Base-by-base conservation (phyloP, 1,140 invertebrate species). In the Sarcophaga peregrina region DNA sequence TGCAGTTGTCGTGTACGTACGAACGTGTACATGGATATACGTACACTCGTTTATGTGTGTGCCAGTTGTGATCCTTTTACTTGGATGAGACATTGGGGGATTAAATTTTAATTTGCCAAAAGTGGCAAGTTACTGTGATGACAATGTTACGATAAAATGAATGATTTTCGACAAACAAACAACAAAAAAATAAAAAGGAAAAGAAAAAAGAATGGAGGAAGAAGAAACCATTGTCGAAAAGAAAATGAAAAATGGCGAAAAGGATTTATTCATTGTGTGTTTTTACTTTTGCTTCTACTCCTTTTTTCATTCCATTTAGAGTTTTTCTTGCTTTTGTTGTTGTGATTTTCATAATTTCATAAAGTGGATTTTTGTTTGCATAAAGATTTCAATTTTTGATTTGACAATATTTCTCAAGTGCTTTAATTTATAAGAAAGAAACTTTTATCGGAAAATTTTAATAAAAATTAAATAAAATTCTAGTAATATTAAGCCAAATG, bases 31-130 rank as follows among this genome's bases (percentile, higher is more conserved):
- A 13, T 58, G 54, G 15, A n/a, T 15, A 58, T 13, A 58, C 7
- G 6, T 58, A n/a, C 25, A 37, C 25, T 37, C 48, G 46, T 74
- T 25, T 74, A 13, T 45, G 37, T 45, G 73, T 76, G 15, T 76
- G 74, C 48, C n/a, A 15, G 9, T 54, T 15, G 58, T 8, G 7
- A 62, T 62, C 9, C 58, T n/a, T n/a, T n/a, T 62, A 17, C 48
- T 15, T 48, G 74, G 45, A 48, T 76, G 74, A 47, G 47, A 76
- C 74, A 76, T 76, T 76, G 74, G 45, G 74, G 74, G 74, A 76
- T 76, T 76, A 76, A 76, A 76, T 76, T 76, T 76, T 76, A 76
- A 76, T 76, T 76, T 76, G 74, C 74, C 74, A 76, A 76, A 76
- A 76, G 74, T 76, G 74, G 74, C 74, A 76, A 76, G 74, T 76